A percentile compares a stretch with the other conserved stretches of the same genome.
Conservation (phyloP, 2,888 invertebrate genomes). For the Encarsia formosa region DNA sequence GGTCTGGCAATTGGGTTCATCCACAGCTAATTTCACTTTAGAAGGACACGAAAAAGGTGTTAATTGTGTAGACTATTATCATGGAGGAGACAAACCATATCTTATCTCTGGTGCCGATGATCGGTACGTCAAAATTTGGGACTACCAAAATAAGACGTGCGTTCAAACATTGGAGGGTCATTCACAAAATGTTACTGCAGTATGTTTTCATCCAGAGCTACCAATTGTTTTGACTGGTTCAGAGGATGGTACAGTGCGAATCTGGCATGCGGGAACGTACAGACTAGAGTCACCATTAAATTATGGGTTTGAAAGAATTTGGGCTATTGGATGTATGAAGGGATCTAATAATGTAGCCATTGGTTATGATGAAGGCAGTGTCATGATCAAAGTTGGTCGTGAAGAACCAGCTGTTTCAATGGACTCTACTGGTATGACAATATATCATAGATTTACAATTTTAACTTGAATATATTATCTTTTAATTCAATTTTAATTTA, state of each 20-base stretch:
- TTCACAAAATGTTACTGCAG: slow-evolving; percentile 92
- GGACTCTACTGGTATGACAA: slow-evolving; percentile 68
- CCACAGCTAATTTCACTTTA: slow-evolving; percentile 95
- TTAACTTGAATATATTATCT: neutral
- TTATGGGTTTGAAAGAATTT: slow-evolving; percentile 96
- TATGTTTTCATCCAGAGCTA: slow-evolving; percentile 96
- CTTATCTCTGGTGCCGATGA: slow-evolving; percentile 98
- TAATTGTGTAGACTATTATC: slow-evolving; percentile 98
- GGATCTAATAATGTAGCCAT: slow-evolving; percentile 96
- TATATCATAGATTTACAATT: neutral
- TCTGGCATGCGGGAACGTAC: slow-evolving; percentile 99
- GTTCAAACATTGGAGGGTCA: slow-evolving; percentile 98
- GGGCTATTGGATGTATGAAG: slow-evolving; percentile 90
- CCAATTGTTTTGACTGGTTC: slow-evolving; percentile 96
- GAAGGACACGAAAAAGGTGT: slow-evolving; percentile 99
- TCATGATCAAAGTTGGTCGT: slow-evolving; percentile 92
- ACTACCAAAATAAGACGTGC: slow-evolving; percentile 99
- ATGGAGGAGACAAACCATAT: slow-evolving; percentile 98
- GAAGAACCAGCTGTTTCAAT: slow-evolving; percentile 99
- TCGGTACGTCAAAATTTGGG: slow-evolving; percentile 97
- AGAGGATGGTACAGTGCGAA: slow-evolving; percentile 94
- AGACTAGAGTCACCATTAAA: slow-evolving; percentile 93
- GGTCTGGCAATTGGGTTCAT: slow-evolving; percentile 97
- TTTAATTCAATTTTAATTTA: neutral
- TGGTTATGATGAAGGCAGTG: slow-evolving; percentile 96